phyloP scores from a whole-genome alignment of 2,797 vertebrate species.

The Hippoglossus hippoglossus region DNA sequence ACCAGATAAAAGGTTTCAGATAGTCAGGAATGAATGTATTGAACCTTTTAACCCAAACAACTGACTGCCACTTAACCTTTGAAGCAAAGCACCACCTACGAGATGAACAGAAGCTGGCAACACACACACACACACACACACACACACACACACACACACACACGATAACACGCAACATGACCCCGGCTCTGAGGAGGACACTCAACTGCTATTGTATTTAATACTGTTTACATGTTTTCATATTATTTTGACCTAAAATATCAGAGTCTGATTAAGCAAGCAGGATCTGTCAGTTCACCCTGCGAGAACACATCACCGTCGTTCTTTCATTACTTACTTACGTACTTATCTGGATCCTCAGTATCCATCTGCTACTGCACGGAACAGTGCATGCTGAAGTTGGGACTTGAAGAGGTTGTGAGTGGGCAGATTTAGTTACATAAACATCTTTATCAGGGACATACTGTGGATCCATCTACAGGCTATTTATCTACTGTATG shows the following conservation, averaged over 20 bases:
- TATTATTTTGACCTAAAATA: no score
- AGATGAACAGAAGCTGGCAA: constrained; percentile 13
- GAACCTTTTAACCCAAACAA: constrained; percentile 11
- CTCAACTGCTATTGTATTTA: no score
- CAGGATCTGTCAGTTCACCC: no score
- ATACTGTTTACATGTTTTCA: no score
- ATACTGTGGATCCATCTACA: background rate
- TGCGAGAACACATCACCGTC: no score
- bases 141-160: background rate
- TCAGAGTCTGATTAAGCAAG: no score
- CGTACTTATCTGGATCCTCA: no score
- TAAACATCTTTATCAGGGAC: constrained; percentile 29
- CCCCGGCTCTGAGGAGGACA: background rate
- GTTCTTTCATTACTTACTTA: no score
- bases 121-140: background rate
- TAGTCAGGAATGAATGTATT: constrained; percentile 11
- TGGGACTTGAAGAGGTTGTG: constrained; percentile 15
- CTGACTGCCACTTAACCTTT: constrained; percentile 29
- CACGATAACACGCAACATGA: background rate
- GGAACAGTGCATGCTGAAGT: background rate
- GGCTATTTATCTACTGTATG: background rate
- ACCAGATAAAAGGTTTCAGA: constrained; percentile 11
- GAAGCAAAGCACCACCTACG: constrained; percentile 20
- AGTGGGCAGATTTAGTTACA: constrained; percentile 27
- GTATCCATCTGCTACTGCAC: no score